Conservation (phyloP, 2,888 invertebrate species). For the Exephanes ischioxanthus region DNA sequence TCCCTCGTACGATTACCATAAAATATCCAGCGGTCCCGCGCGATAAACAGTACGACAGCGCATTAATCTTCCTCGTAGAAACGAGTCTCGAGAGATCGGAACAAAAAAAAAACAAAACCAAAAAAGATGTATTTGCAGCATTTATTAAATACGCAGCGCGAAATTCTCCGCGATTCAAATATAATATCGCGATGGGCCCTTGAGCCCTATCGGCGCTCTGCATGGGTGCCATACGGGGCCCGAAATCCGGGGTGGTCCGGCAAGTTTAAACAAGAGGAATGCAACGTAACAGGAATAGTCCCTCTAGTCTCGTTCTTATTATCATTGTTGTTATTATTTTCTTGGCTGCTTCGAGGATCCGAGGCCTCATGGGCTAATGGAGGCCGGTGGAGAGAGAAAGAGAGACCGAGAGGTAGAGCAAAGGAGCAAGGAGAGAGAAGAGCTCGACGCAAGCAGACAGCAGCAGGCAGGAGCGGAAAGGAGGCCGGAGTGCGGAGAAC, state of each 20-base stretch:
- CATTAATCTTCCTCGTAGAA: slow-evolving; percentile 40
- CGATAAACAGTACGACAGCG: slow-evolving; percentile 35
- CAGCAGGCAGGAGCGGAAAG: slow-evolving; percentile 66
- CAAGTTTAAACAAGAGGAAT: slow-evolving; percentile 83
- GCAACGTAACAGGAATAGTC: slow-evolving; percentile 84
- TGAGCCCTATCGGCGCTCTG: slow-evolving; percentile 74
- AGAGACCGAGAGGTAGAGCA: neutral
- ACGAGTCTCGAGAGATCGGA: slow-evolving; percentile 30
- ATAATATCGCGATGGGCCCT: slow-evolving; percentile 35
- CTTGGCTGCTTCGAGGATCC: slow-evolving; percentile 74
- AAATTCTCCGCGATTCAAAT: slow-evolving; percentile 55
- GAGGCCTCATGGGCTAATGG: slow-evolving; percentile 76
- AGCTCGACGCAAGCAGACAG: slow-evolving; percentile 58
- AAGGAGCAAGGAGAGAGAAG: slow-evolving; percentile 65
- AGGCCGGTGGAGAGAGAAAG: slow-evolving; percentile 70
- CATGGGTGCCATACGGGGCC: slow-evolving; percentile 79
- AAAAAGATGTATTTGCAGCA: neutral
- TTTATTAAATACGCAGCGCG: slow-evolving; percentile 36
- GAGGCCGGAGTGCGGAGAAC: slow-evolving; percentile 63
- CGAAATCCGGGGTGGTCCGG: slow-evolving; percentile 83
- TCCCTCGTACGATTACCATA: slow-evolving; percentile 49
- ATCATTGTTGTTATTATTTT: slow-evolving; percentile 77
- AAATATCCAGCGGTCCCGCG: slow-evolving; percentile 36
- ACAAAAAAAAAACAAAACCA: slow-evolving; percentile 2
- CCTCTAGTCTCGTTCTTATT: slow-evolving; percentile 80